Conservation (phyloP, 1,140 invertebrate genomes). For the Temnothorax curvispinosus region DNA sequence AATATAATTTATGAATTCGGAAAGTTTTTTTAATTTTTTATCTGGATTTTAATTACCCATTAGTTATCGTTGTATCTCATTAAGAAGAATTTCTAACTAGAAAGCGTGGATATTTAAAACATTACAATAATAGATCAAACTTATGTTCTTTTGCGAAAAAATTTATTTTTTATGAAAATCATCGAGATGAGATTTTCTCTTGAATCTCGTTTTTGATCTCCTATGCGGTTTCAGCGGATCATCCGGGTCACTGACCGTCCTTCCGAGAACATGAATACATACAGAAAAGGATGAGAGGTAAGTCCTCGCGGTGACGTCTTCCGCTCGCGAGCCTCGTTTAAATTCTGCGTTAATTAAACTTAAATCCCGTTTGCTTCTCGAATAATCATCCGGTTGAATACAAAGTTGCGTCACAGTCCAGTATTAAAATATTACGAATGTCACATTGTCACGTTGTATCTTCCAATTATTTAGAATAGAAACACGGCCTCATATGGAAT, state of each 20-base stretch:
- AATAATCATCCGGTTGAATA: not conserved
- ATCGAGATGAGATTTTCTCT: not conserved
- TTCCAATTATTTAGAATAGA: not conserved
- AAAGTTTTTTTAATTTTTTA: not conserved
- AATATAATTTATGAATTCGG: not conserved
- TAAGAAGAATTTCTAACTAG: not conserved
- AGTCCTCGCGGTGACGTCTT: not conserved
- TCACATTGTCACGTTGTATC: not conserved
- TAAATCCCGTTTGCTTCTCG: conserved; percentile 1
- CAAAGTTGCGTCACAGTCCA: not conserved
- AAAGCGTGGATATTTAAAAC: not conserved
- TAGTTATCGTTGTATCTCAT: not conserved
- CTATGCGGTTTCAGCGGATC: not conserved
- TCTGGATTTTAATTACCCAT: not conserved
- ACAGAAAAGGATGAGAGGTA: not conserved
- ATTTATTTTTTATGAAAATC: not conserved
- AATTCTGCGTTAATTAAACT: conserved; percentile 64
- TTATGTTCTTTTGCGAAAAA: not conserved
- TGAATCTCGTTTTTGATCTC: conserved; percentile 28
- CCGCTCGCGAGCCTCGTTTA: conserved; percentile 20
- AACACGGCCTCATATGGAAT: not conserved
- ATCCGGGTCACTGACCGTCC: conserved; percentile 2
- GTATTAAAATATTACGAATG: conserved; percentile 20
- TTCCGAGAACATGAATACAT: not conserved
- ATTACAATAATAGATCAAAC: not conserved